These are phyloP conservation scores for Sturmia bella DNA, from an alignment of 2,888 invertebrate genomes.

Conservation along the genomic window DNA sequence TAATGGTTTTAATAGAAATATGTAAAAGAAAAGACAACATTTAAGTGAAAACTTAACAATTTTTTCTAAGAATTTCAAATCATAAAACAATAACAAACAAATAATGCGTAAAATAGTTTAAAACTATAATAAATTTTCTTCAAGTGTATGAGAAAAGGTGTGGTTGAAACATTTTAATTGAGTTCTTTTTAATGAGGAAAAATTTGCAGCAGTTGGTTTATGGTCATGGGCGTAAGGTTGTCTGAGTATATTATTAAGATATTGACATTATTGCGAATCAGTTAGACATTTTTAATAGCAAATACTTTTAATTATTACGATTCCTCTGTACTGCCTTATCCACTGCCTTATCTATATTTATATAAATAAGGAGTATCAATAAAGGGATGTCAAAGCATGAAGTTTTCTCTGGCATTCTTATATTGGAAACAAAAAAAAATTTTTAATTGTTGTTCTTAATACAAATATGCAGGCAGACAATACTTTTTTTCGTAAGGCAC, in stretches of 20 bases:
- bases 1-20: background rate
- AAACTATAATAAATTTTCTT: slow-evolving; percentile 22
- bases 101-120: slow-evolving; percentile 31
- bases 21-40: background rate
- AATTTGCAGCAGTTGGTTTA: background rate
- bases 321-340: too few relatives aligned
- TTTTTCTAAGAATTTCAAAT: background rate
- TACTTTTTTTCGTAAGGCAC: too few relatives aligned
- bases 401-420: too few relatives aligned
- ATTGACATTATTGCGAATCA: too few relatives aligned
- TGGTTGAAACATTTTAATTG: background rate
- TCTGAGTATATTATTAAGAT: background rate
- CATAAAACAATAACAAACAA: background rate
- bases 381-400: too few relatives aligned
- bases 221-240: background rate
- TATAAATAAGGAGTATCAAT: too few relatives aligned
- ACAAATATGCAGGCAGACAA: too few relatives aligned
- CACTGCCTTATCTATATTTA: too few relatives aligned
- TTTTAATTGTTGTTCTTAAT: too few relatives aligned
- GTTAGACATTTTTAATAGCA: too few relatives aligned
- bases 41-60: slow-evolving; percentile 16
- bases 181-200: slow-evolving; percentile 1
- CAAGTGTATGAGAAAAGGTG: slow-evolving; percentile 28
- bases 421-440: too few relatives aligned
- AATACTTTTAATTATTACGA: too few relatives aligned